These are phyloP conservation scores for Lissonota sp. DNA, from an alignment of 2,888 invertebrate genomes.

Conservation along the genomic window DNA sequence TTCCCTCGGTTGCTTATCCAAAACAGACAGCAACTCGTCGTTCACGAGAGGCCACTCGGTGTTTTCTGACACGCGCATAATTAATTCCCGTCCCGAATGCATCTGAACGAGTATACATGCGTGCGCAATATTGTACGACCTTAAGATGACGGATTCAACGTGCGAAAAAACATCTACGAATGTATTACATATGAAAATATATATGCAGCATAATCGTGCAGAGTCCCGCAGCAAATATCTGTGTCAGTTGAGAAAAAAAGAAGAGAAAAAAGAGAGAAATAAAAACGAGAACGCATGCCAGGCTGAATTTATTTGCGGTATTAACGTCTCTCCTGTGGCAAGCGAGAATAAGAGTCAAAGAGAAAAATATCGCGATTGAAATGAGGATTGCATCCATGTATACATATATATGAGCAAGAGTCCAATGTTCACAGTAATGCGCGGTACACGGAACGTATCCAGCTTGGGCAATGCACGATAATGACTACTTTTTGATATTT, in stretches of 20 bases:
- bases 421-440: not conserved
- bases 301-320: conserved; percentile 44
- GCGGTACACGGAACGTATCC: conserved; percentile 36
- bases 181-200: conserved; percentile 8
- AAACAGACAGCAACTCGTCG: conserved; percentile 25
- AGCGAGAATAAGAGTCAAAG: conserved; percentile 30
- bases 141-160: conserved; percentile 10
- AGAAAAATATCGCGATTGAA: conserved; percentile 44
- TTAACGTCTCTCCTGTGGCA: conserved; percentile 20
- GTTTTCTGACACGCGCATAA: conserved; percentile 79
- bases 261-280: conserved; percentile 43
- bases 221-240: conserved; percentile 56
- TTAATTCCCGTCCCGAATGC: conserved; percentile 72
- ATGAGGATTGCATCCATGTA: conserved; percentile 29
- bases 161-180: conserved; percentile 30
- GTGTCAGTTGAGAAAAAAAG: conserved; percentile 70
- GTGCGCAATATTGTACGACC: not conserved
- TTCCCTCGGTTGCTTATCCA: conserved; percentile 36
- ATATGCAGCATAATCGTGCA: conserved; percentile 29
- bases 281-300: conserved; percentile 44
- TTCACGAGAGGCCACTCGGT: conserved; percentile 70
- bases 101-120: conserved; percentile 7
- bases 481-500: conserved; percentile 79
- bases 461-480: conserved; percentile 74
- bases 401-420: conserved; percentile 39